Base-by-base conservation (phyloP, 2,797 vertebrate genomes). In the Gymnoscopelus braueri region DNA sequence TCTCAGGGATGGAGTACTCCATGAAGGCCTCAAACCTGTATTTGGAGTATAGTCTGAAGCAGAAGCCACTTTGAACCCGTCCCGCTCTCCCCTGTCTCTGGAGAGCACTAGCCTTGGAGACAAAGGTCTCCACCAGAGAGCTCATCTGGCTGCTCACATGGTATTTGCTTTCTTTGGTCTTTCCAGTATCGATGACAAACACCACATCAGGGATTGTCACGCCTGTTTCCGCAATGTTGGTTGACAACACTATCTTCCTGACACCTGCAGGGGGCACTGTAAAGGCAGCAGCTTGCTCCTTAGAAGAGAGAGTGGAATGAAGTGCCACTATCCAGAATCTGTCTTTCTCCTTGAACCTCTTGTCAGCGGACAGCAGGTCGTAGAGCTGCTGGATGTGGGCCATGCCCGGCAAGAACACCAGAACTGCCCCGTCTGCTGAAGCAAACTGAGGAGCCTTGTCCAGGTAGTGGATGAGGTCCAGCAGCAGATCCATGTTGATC, bases 131-230 rank as follows among this genome's bases (percentile, higher is more conserved):
- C 57, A 98, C 96, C 89, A 99, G 87, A 32, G 97, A 99, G 65
- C 97, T 99, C 97, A 99, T 99, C 87, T 99, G 98, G 85, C 97
- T 98, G 87, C 97, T 97, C 91, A 98, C 97, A 0, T 97, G 97
- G 84, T 96, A 99, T 97, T 97, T 97, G 69, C 98, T 99, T 91
- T 99, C 97, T 91, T 99, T 99, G 8, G 96, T 98, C 88, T 95
- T 97, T 51, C 98, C 98, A 3, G 95, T 93, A 80, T 99, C 98
- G 35, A 99, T 94, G 78, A 99, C 97, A 78, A 99, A 99, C 77
- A 98, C 96, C 26, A 99, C 96, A 62, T 99, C 98, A 29, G 98
- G 97, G 86, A 99, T 99, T 0, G 98, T 99, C 85, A 99, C 98
- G 13, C 97, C 97, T 0, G 98, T 99, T 86, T 99, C 98, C 10